Evolutionary conservation across 2,797 vertebrate species (phyloP).

Genomic region (Micrastur ruficollis): DNA sequence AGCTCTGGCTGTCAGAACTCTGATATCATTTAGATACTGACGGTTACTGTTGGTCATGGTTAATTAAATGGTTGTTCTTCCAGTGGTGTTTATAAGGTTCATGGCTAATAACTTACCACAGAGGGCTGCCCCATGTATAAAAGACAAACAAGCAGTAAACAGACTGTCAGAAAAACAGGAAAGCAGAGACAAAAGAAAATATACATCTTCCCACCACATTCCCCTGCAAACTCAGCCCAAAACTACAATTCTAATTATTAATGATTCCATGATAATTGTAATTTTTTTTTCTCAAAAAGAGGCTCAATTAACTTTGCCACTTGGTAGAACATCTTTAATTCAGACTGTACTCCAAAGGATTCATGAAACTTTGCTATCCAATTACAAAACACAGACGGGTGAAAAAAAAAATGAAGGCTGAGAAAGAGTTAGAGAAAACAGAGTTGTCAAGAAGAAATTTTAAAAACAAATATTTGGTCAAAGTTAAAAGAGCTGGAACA

Average conservation of each 20-base stretch:
- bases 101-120: conserved; percentile 29
- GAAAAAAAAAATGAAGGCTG: not conserved
- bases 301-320: not conserved
- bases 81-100: conserved; percentile 20
- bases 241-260: not conserved
- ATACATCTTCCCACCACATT: not conserved
- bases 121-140: not conserved
- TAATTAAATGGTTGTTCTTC: conserved; percentile 36
- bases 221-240: not conserved
- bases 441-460: not conserved
- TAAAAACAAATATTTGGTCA: not conserved
- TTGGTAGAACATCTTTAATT: not conserved
- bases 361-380: not conserved
- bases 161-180: not conserved
- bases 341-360: not conserved
- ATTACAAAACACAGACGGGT: not conserved
- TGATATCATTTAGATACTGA: conserved; percentile 15
- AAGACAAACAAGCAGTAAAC: not conserved
- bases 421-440: not conserved
- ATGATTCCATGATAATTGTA: not conserved
- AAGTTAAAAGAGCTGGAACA: not conserved
- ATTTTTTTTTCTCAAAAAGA: not conserved
- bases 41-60: conserved; percentile 17
- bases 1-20: not conserved
- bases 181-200: conserved; percentile 4